A percentile compares a stretch with the other conserved stretches of the same genome.
Evolutionary conservation across 2,888 invertebrate genomes (phyloP).

Genomic region (Cepaea hortensis): DNA sequence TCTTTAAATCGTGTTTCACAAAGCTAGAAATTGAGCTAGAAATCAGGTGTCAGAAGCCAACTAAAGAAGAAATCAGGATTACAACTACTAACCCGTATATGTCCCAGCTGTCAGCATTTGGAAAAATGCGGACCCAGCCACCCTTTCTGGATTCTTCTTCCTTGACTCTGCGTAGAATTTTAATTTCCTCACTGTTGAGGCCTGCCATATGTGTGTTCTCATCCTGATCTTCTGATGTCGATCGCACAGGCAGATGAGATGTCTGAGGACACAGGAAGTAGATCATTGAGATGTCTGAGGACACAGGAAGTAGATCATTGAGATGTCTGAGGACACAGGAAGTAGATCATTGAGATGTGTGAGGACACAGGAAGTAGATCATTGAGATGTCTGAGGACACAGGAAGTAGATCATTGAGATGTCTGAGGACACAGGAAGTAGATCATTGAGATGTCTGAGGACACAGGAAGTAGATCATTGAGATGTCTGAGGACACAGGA

Average conservation of each 20-base stretch:
- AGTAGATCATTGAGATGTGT: not conserved
- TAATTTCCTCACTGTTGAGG: conserved; percentile 86
- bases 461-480: too few species aligned
- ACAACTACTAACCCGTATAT: conserved; percentile 71
- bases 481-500: too few species aligned
- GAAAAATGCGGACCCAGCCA: conserved; percentile 93
- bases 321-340: conserved; percentile 40
- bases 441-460: too few species aligned
- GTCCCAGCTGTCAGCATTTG: conserved; percentile 89
- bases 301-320: not conserved
- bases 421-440: too few species aligned
- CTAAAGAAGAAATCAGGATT: too few species aligned
- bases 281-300: conserved; percentile 35
- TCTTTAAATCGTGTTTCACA: too few species aligned
- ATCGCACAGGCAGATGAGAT: conserved; percentile 65
- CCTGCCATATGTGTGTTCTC: conserved; percentile 58
- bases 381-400: conserved; percentile 39
- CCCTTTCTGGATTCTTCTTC: conserved; percentile 89
- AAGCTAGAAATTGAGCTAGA: too few species aligned
- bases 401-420: not conserved
- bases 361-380: conserved; percentile 38
- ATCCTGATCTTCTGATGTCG: conserved; percentile 52
- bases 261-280: conserved; percentile 39
- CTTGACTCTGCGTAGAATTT: conserved; percentile 85
- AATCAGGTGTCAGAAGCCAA: too few species aligned